Conservation (phyloP, 1,140 invertebrate genomes). For the Nasonia giraulti region DNA sequence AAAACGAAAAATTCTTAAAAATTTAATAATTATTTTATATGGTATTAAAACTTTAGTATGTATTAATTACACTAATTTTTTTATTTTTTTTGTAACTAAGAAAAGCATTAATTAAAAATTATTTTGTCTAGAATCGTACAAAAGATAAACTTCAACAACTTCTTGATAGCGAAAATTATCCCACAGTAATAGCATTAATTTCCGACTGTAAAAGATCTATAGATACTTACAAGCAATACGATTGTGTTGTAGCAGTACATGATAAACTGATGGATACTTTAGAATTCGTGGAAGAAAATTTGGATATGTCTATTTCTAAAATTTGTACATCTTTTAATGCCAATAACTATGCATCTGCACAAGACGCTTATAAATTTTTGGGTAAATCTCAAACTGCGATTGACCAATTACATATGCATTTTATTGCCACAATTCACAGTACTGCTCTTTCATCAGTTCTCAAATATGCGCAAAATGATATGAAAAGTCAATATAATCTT, state of each 20-base stretch:
- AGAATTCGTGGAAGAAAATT: conserved; percentile 91
- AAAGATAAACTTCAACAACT: conserved; percentile 89
- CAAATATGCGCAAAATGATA: conserved; percentile 81
- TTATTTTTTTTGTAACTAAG: neutral
- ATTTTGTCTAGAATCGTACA: conserved; percentile 81
- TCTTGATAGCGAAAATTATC: conserved; percentile 89
- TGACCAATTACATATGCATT: conserved; percentile 97
- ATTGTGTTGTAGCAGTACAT: conserved; percentile 89
- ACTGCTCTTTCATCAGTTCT: conserved; percentile 87
- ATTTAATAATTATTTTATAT: conserved; percentile 85
- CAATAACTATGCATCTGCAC: conserved; percentile 84
- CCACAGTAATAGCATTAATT: conserved; percentile 90
- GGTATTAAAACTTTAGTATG: conserved; percentile 88
- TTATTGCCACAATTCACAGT: conserved; percentile 94
- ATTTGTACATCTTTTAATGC: conserved; percentile 84
- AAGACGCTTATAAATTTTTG: conserved; percentile 88
- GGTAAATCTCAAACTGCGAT: conserved; percentile 93
- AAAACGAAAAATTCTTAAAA: conserved; percentile 87
- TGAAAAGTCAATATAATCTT: conserved; percentile 85
- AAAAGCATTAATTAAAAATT: conserved; percentile 31
- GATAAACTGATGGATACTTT: conserved; percentile 93
- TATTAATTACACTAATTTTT: conserved; percentile 45
- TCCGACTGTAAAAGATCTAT: conserved; percentile 92
- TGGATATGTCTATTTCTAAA: conserved; percentile 90
- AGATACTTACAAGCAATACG: conserved; percentile 86